Base-by-base conservation (phyloP, 2,113 vertebrate species). In the Calyptomena viridis region DNA sequence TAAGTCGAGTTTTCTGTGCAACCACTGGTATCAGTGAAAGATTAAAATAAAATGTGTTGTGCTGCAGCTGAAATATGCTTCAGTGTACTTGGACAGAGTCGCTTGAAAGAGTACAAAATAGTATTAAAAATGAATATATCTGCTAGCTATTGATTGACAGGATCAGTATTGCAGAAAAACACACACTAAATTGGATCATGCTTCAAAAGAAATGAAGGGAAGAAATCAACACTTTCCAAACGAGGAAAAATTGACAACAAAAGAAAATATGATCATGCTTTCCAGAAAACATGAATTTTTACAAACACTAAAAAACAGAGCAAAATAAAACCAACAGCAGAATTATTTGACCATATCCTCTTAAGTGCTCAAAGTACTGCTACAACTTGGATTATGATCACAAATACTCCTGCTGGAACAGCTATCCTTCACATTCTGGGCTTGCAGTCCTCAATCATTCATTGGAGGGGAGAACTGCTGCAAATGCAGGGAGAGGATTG, bases 401-500 rank as follows among this genome's bases (percentile, higher is more conserved):
- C 88, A 89, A 46, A 83, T 60, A 50, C 62, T 93, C 90, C 84
- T 91, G 73, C n/a, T 0, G 2, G 71, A 39, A 49, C 3, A 6
- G 53, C 58, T 95, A 81, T 91, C 90, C 81, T 93, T 95, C 93
- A 87, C 71, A 62, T 91, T 72, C 93, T 44, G 30, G 74, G 47
- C 58, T 96, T 8, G 4, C 23, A 56, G 55, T 59, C 76, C 75
- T 94, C 90, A 77, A 80, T 95, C 94, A 95, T 64, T 64, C 4
- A 3, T 68, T 4, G 35, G 44, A 95, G 47, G 39, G 50, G 52
- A 76, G 86, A 90, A 47, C 81, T 89, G 46, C 68, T 76, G 37
- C 79, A 49, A 91, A 93, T 53, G 55, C 60, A 86, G 21, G n/a
- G 58, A 87, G 12, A 80, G 76, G 69, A 93, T 2, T 94, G 87